Evolutionary conservation across 2,888 invertebrate genomes (phyloP).

Genomic region (Argyresthia albistria): DNA sequence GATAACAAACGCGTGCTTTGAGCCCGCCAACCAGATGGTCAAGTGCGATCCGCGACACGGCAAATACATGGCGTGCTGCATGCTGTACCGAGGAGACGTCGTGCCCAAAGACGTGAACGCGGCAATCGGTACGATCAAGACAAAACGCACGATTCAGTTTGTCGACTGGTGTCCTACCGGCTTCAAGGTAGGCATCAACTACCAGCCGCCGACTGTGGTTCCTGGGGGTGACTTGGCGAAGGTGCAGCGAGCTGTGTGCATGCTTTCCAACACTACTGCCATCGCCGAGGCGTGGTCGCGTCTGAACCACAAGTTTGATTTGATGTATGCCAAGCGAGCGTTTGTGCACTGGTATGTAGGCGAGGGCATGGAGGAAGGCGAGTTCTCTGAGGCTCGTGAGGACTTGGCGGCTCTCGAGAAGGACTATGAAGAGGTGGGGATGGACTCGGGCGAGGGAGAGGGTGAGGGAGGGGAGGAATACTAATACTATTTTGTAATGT

Average conservation of each 20-base stretch:
- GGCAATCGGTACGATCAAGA: conserved; percentile 94
- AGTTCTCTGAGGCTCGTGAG: conserved; percentile 77
- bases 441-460: conserved; percentile 79
- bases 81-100: conserved; percentile 94
- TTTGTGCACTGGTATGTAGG: conserved; percentile 80
- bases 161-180: conserved; percentile 93
- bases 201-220: conserved; percentile 90
- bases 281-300: no score
- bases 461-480: conserved; percentile 78
- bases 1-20: no score
- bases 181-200: no score
- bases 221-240: conserved; percentile 91
- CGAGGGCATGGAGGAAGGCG: conserved; percentile 78
- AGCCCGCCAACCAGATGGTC: no score
- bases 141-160: conserved; percentile 93
- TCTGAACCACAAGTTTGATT: conserved; percentile 90
- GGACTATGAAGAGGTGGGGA: conserved; percentile 76
- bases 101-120: conserved; percentile 96
- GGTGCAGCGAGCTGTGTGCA: conserved; percentile 88
- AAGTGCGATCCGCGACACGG: no score
- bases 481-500: conserved; percentile 43
- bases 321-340: conserved; percentile 91
- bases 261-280: no score
- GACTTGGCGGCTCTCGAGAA: no score
- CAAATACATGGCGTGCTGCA: no score